phyloP scores from a whole-genome alignment of 1,140 invertebrate species.

The Leptestheria dahalacensis region DNA sequence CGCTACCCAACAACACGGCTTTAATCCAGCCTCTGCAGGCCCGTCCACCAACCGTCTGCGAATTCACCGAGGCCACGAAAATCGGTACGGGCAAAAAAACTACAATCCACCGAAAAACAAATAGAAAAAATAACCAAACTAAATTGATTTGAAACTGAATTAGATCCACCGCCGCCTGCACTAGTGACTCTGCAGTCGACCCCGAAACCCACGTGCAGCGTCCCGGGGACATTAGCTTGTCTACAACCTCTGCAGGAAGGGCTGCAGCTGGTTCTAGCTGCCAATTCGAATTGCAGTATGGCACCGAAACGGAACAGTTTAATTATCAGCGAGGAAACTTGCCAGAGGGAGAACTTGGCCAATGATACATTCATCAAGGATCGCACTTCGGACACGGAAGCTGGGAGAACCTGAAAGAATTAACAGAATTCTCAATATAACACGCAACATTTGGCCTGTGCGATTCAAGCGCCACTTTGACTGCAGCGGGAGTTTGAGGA shows the following conservation, averaged over 20 bases:
- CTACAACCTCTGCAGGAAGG: constrained; percentile 5
- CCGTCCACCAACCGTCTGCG: neutral
- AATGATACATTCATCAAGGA: no score
- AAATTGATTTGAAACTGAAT: neutral
- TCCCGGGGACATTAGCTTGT: neutral
- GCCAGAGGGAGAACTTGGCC: no score
- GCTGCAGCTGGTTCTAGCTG: neutral
- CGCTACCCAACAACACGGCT: neutral
- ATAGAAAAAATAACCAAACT: neutral
- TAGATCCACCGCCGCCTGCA: neutral
- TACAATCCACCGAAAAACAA: neutral
- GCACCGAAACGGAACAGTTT: neutral
- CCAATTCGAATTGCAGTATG: neutral
- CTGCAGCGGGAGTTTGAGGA: no score
- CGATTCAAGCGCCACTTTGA: no score
- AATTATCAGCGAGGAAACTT: neutral
- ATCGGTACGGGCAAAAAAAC: neutral
- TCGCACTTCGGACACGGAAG: no score
- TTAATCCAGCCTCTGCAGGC: neutral
- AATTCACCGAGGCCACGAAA: constrained; percentile 4
- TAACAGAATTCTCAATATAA: no score
- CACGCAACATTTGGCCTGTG: no score
- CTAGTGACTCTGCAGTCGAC: constrained; percentile 5
- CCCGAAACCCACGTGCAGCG: neutral
- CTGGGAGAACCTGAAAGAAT: no score